Evolutionary conservation across 2,888 invertebrate species (phyloP), one percentile per base, ranked within the genome.

Genomic region (Encarsia formosa): DNA sequence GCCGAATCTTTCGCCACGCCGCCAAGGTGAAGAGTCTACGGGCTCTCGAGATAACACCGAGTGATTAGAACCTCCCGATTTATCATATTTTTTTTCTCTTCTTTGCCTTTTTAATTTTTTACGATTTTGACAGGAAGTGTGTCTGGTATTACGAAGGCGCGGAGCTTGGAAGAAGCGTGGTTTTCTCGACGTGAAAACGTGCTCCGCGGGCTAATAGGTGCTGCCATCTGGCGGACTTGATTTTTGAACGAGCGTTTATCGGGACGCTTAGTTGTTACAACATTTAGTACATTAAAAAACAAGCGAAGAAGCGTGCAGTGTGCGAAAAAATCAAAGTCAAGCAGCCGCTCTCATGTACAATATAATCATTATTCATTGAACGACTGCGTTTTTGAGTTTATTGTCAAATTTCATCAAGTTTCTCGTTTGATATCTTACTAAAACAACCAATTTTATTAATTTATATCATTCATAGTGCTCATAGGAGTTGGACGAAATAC

Each of bases 281-380:
- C n/a, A n/a, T n/a, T n/a, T n/a, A n/a, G n/a, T n/a, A n/a, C n/a
- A n/a, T n/a, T n/a, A n/a, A n/a, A n/a, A n/a, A n/a, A n/a, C n/a
- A n/a, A n/a, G 26, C 8, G 26, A 5, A 26, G 11, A 26, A 26
- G 4, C 20, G 13, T 26, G 5, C 16, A n/a, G 18, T 9, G 19
- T 22, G 20, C 20, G 38, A 34, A n/a, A 38, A 31, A 20, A 32
- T 11, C 20, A 49, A 50, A 39, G 39, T 38, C 20, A 44, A 52
- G 48, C 49, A 29, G 53, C 53, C 53, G 53, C 46, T 31, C 40
- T 49, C 49, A 49, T 49, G 53, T 49, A 41, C 53, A 54, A 49
- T 49, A 38, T 23, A 46, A 49, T 38, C 22, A 20, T 49, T 45
- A 46, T 54, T 54, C 53, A 54, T 19, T 49, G 53, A 54, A 54